Percentiles rank a stretch among this genome's conserved stretches.
These are phyloP conservation scores for Ahaetulla prasina DNA, from an alignment of 2,113 vertebrate genomes.

Conservation along the genomic window DNA sequence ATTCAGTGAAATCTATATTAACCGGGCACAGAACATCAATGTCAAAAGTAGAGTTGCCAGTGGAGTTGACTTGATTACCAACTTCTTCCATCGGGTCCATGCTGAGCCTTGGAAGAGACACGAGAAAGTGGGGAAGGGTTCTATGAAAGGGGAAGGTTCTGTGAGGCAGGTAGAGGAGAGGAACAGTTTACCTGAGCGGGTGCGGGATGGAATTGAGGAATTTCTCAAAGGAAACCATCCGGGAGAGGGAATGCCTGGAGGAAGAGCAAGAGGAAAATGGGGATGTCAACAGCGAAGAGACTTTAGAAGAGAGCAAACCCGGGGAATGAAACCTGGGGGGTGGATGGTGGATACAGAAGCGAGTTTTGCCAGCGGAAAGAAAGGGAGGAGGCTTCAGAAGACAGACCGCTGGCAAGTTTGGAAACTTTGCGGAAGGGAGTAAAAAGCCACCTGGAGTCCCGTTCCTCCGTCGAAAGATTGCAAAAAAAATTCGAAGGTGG, in stretches of 20 bases:
- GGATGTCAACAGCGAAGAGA: background rate
- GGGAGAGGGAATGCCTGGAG: background rate
- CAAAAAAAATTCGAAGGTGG: background rate
- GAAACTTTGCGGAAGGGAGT: background rate
- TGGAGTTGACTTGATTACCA: background rate
- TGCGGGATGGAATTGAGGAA: background rate
- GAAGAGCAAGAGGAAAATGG: background rate
- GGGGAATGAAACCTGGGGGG: background rate
- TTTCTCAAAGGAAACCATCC: background rate
- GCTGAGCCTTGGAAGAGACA: background rate
- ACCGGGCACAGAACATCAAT: background rate
- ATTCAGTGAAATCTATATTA: constrained; percentile 48
- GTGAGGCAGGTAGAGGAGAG: background rate
- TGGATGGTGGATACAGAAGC: background rate
- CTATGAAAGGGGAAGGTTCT: background rate
- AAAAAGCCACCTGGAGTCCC: background rate
- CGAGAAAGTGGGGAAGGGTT: background rate
- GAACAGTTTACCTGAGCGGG: background rate
- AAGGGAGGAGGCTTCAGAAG: background rate
- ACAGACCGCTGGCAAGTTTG: background rate
- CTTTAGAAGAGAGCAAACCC: background rate
- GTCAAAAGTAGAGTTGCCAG: background rate
- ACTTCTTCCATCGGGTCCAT: background rate
- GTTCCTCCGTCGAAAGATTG: background rate
- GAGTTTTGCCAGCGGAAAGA: background rate